phyloP scores from a whole-genome alignment of 1,140 invertebrate species.

The Amphibalanus amphitrite region DNA sequence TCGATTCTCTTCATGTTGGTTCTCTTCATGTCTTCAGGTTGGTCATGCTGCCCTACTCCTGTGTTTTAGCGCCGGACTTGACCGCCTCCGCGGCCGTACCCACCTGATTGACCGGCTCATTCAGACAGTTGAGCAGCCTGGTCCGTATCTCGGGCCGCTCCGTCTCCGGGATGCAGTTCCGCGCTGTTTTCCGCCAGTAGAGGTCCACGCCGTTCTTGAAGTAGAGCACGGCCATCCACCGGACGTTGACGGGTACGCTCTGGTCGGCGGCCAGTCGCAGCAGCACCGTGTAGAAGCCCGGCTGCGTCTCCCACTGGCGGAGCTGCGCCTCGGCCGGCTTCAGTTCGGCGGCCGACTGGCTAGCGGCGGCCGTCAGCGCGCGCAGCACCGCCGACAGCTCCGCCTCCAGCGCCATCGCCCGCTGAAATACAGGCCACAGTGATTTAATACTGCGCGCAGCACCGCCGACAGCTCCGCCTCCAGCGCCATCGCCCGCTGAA shows the following conservation, averaged over 20 bases:
- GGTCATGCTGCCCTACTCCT: no score
- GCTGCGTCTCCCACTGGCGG: conserved; percentile 65
- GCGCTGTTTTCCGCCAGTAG: conserved; percentile 74
- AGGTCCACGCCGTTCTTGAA: conserved; percentile 90
- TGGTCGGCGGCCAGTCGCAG: conserved; percentile 43
- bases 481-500: conserved; percentile 1
- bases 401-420: not conserved
- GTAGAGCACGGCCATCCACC: conserved; percentile 81
- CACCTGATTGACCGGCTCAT: not conserved
- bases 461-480: not conserved
- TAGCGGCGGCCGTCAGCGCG: conserved; percentile 39
- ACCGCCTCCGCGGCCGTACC: no score
- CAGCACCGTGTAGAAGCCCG: conserved; percentile 71
- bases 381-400: not conserved
- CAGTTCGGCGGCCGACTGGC: conserved; percentile 61
- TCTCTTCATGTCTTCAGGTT: no score
- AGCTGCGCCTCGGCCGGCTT: conserved; percentile 74
- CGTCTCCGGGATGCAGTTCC: conserved; percentile 23
- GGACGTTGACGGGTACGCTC: conserved; percentile 59
- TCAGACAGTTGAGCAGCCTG: not conserved
- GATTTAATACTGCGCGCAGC: no score
- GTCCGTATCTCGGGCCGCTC: conserved; percentile 12
- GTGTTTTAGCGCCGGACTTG: no score
- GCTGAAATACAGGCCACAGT: no score
- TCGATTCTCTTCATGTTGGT: no score